phyloP scores from a whole-genome alignment of 2,113 vertebrate genomes.

The Corydoras sp. region DNA sequence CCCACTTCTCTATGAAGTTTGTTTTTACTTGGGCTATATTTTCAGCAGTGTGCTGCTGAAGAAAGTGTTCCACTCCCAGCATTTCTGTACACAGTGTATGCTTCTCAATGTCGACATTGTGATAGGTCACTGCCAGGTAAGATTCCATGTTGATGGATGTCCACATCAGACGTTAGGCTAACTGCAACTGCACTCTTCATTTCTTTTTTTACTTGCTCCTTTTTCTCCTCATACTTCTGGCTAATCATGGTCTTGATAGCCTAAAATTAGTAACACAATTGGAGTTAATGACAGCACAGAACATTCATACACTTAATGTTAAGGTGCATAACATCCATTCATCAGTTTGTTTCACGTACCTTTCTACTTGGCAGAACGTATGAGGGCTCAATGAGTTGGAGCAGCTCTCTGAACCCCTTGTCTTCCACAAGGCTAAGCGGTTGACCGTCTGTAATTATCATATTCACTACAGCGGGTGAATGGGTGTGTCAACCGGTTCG shows the following conservation, averaged over 20 bases:
- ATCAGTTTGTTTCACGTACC: not conserved
- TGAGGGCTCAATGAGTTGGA: not conserved
- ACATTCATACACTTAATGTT: not conserved
- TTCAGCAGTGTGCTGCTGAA: slow-evolving; percentile 3
- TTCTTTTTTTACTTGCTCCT: not conserved
- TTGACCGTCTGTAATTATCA: not conserved
- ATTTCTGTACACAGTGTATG: not conserved
- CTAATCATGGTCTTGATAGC: not conserved
- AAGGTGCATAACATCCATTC: not conserved
- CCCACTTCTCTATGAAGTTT: not conserved
- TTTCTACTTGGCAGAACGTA: slow-evolving; percentile 16
- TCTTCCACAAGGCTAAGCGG: not conserved
- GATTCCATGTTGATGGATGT: not conserved
- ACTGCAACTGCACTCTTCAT: not conserved
- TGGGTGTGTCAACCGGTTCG: not conserved
- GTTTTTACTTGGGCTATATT: not conserved
- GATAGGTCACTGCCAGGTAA: too few relatives aligned
- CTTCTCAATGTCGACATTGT: too few relatives aligned
- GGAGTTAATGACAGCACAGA: not conserved
- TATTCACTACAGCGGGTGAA: not conserved
- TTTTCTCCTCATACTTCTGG: not conserved
- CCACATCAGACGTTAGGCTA: not conserved
- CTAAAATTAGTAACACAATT: slow-evolving; percentile 3
- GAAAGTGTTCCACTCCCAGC: not conserved
- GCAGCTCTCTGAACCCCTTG: slow-evolving; percentile 3